Base-by-base conservation (phyloP, 2,797 vertebrate species). In the Emys orbicularis region DNA sequence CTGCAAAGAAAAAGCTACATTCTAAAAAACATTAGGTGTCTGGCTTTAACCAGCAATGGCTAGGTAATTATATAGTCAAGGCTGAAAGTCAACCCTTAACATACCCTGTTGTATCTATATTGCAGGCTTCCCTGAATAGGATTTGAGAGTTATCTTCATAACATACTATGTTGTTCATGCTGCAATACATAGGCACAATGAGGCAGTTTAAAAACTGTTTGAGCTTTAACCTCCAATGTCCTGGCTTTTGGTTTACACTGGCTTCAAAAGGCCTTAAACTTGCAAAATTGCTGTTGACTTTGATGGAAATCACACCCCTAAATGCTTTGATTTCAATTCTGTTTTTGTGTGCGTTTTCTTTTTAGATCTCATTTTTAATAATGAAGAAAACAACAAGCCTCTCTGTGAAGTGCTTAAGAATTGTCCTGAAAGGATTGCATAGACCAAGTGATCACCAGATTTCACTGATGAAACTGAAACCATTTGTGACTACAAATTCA, bases 221-320 rank as follows among this genome's bases (percentile, higher is more conserved):
- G 57, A 92, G 77, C 65, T 87, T 85, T 90, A n/a, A 72, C 81
- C 92, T 94, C 93, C 65, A 87, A 4, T 80, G 59, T 82, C 57
- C 37, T 2, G 0, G 3, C 57, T 27, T 94, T 91, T 65, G 83
- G 34, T 91, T 94, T 94, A 52, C 18, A 4, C 3, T 61, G 41
- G 19, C 61, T 89, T 18, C 49, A 34, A 23, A 96, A 87, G 0
- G 0, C 47, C 77, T 92, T 91, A 88, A 84, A 18, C 61, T 90
- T 93, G 19, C 76, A 90, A 86, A 89, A 76, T 8, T 27, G 50
- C 86, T 91, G 53, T 90, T 34, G 16, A 15, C 52, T 72, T 57
- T 18, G 3, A 57, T 74, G 56, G 49, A 84, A 93, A 31, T 76
- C 65, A 57, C 80, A 47, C 90, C 90, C 89, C 82, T 83, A 83